phyloP scores from a whole-genome alignment of 2,888 invertebrate genomes.

The Sesamia inferens region DNA sequence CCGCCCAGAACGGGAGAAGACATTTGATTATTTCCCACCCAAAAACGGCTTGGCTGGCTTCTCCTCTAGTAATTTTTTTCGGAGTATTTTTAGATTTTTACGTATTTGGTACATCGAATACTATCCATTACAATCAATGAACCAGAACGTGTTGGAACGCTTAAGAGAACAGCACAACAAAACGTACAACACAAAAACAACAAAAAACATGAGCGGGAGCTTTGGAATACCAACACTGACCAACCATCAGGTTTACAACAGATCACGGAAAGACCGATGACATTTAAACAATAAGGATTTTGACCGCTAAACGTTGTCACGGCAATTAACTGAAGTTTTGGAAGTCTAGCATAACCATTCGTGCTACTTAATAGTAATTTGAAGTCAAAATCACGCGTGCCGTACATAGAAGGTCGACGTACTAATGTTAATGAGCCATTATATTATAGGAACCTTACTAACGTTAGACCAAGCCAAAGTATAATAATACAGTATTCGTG shows the following conservation, averaged over 20 bases:
- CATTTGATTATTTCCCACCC: too few species aligned
- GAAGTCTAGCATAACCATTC: constrained; percentile 34
- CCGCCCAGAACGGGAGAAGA: too few species aligned
- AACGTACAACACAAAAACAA: neutral
- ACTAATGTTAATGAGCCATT: constrained; percentile 53
- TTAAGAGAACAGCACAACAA: neutral
- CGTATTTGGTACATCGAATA: neutral
- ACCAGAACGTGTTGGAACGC: neutral
- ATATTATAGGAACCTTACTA: constrained; percentile 45
- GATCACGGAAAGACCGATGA: neutral
- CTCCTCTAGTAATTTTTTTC: neutral
- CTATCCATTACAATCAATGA: constrained; percentile 18
- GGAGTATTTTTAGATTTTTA: neutral
- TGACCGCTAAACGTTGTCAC: constrained; percentile 2
- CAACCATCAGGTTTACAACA: neutral
- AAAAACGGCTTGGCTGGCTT: too few species aligned
- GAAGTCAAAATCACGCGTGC: constrained; percentile 67
- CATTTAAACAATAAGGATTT: constrained; percentile 11
- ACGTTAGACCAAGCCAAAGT: constrained; percentile 35
- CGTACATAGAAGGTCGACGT: constrained; percentile 55
- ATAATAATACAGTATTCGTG: constrained; percentile 28
- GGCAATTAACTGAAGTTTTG: constrained; percentile 25
- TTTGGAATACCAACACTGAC: neutral
- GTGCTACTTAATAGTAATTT: constrained; percentile 60
- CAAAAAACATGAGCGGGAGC: neutral